phyloP scores from a whole-genome alignment of 2,888 invertebrate genomes.

The Microlaimidae sp. region DNA sequence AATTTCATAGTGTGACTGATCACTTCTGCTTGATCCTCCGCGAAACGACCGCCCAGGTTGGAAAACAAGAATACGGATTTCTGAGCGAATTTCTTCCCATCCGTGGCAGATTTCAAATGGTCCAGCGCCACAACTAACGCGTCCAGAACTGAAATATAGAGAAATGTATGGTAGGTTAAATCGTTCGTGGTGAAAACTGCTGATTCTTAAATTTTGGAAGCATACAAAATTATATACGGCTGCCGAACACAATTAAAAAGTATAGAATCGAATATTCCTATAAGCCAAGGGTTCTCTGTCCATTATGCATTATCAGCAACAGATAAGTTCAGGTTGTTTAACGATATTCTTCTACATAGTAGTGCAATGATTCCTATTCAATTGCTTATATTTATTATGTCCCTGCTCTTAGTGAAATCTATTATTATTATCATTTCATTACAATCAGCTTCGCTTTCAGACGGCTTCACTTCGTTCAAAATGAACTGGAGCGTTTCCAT shows the following conservation, averaged over 20 bases:
- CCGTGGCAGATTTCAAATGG: slow-evolving; percentile 33
- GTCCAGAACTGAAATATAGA: slow-evolving; percentile 34
- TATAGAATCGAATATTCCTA: too few species aligned
- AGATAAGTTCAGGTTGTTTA: too few species aligned
- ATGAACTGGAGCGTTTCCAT: slow-evolving; percentile 47
- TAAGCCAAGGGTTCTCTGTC: too few species aligned
- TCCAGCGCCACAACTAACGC: slow-evolving; percentile 39
- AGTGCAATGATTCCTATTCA: too few species aligned
- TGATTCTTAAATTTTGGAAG: too few species aligned
- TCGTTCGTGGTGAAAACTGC: slow-evolving; percentile 40
- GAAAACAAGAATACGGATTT: slow-evolving; percentile 50
- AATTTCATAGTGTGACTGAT: slow-evolving; percentile 37
- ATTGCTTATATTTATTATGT: too few species aligned
- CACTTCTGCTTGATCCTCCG: slow-evolving; percentile 42
- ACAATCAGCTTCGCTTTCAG: slow-evolving; percentile 11
- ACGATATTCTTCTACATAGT: too few species aligned
- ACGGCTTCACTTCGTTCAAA: slow-evolving; percentile 32
- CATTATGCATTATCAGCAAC: too few species aligned
- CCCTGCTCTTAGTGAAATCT: too few species aligned
- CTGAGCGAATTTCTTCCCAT: slow-evolving; percentile 39
- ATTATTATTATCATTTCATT: slow-evolving; percentile 3
- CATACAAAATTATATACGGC: too few species aligned
- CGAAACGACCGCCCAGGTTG: slow-evolving; percentile 45
- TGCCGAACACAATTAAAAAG: too few species aligned
- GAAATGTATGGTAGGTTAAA: too few species aligned